These are phyloP conservation scores for Neopelma chrysocephalum DNA, from an alignment of 2,797 vertebrate genomes.

Conservation along the genomic window DNA sequence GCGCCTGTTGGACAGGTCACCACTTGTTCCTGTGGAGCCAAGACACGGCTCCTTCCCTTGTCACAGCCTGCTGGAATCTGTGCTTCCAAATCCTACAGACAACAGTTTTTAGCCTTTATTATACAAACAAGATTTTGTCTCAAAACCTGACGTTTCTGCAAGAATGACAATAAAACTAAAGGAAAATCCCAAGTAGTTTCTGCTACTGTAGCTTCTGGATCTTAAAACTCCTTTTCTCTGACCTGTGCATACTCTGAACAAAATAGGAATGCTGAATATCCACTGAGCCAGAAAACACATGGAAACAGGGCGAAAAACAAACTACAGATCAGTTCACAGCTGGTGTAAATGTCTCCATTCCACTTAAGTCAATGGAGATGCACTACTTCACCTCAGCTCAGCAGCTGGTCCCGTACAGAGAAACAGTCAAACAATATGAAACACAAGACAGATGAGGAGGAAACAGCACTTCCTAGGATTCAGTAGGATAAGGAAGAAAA, in stretches of 20 bases:
- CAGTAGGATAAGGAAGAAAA: not conserved
- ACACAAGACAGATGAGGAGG: not conserved
- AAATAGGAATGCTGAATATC: not conserved
- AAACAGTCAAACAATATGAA: not conserved
- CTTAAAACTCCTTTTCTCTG: not conserved
- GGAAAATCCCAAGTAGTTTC: not conserved
- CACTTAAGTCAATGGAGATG: not conserved
- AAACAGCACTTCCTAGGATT: not conserved
- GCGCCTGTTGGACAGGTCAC: not conserved
- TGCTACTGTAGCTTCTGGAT: not conserved
- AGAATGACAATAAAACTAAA: not conserved
- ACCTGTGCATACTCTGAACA: not conserved
- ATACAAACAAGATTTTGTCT: not conserved
- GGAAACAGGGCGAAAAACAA: not conserved
- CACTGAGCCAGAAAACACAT: not conserved
- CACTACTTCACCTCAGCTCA: not conserved
- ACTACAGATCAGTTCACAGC: slow-evolving; percentile 8
- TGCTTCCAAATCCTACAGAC: not conserved
- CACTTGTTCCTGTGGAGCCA: not conserved
- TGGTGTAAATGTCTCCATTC: not conserved
- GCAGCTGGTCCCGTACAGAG: not conserved
- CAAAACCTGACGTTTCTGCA: not conserved
- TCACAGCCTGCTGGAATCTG: not conserved
- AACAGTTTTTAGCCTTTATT: not conserved
- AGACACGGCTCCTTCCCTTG: not conserved